Conservation (phyloP, 2,113 vertebrate genomes). For the Petrocephalus zakoni region DNA sequence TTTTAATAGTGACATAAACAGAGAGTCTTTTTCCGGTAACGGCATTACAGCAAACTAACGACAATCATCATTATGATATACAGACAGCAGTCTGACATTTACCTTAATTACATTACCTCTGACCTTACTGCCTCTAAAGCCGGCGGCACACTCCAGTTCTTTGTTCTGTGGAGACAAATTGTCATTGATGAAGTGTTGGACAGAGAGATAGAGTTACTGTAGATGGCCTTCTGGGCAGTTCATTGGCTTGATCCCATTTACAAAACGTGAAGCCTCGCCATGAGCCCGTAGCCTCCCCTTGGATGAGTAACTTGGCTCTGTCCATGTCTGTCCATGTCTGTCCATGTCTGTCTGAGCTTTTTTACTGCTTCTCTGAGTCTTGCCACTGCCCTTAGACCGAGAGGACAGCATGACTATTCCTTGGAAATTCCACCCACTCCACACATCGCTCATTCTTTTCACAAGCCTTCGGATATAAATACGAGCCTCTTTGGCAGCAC, state of each 20-base stretch:
- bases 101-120: not conserved
- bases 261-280: not conserved
- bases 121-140: not conserved
- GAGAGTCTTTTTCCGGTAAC: not conserved
- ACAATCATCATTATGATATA: not conserved
- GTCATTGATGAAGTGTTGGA: not conserved
- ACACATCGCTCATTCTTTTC: not conserved
- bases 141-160: not conserved
- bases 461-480: not conserved
- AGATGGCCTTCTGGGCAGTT: not conserved
- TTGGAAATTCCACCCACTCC: not conserved
- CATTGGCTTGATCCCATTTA: not conserved
- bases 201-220: not conserved
- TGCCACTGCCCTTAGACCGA: not conserved
- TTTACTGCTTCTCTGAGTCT: not conserved
- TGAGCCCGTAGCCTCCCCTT: not conserved
- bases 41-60: not conserved
- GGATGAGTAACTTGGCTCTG: not conserved
- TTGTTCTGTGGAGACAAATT: conserved; percentile 1
- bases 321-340: not conserved
- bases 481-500: not conserved
- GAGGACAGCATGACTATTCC: not conserved
- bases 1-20: not conserved
- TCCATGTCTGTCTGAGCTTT: not conserved
- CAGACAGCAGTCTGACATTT: not conserved